Conservation (phyloP, 2,797 vertebrate genomes). For the Sebastes miniatus region DNA sequence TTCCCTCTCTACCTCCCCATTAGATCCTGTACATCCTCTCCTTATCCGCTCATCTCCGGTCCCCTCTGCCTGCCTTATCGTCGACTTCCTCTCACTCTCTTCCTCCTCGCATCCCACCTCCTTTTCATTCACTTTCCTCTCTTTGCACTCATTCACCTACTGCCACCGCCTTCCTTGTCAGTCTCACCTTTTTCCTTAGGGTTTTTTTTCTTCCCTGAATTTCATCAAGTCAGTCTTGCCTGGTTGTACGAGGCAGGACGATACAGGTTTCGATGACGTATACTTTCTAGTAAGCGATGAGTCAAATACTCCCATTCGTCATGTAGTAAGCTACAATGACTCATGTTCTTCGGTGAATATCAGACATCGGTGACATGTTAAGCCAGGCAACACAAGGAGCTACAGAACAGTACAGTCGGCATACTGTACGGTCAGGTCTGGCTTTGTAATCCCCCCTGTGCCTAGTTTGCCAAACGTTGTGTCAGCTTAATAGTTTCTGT, state of each 20-base stretch:
- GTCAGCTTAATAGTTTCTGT: background rate
- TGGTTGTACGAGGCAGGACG: background rate
- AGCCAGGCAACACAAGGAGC: background rate
- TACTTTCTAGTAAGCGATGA: background rate
- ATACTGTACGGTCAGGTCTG: background rate
- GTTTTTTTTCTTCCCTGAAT: background rate
- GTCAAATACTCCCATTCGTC: background rate
- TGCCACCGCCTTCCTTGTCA: background rate
- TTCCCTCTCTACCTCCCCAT: constrained; percentile 23
- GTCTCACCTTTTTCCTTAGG: background rate
- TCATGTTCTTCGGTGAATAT: background rate
- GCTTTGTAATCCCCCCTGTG: background rate
- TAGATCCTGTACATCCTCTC: constrained; percentile 34
- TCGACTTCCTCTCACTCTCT: constrained; percentile 36
- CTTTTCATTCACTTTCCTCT: constrained; percentile 24
- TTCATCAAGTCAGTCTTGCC: background rate
- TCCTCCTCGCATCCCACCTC: constrained; percentile 26
- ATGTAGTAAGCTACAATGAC: background rate
- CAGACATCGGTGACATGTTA: background rate
- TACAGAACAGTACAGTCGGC: background rate
- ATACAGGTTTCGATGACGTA: background rate
- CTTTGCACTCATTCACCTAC: background rate
- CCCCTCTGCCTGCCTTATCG: constrained; percentile 21
- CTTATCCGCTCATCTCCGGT: constrained; percentile 46
- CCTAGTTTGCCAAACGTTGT: constrained; percentile 26